Base-by-base conservation (phyloP, 2,888 invertebrate species). In the Dasysyrphus tricinctus region DNA sequence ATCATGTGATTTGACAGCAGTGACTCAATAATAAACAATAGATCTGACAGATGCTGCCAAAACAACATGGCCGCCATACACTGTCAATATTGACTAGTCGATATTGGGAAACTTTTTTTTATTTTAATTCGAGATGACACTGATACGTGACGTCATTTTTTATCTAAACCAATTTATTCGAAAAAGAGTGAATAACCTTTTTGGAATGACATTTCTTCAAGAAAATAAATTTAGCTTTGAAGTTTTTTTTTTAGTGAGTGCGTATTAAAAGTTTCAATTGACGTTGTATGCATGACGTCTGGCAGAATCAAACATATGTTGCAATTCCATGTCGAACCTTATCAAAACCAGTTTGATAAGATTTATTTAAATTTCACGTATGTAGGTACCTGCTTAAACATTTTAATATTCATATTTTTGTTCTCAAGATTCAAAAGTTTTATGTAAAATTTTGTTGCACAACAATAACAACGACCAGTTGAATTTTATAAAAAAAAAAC, bases 311-410 rank as follows among this genome's bases (percentile, higher is more conserved):
- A 19, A 34, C 34, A 5, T 5, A 37, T 59, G 37, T 37, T 34
- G 57, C 34, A n/a, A 57, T 11, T n/a, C 8, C 14, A 29, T 54
- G 29, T 7, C 42, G 24, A 42, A 11, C 9, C 61, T 61, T 61
- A 61, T 61, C 61, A 61, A 39, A 44, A 44, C 63, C 32, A n/a
- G 44, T 63, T 63, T 44, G 63, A 63, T 44, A 63, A 63, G 63
- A 44, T 44, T 63, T 32, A 11, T 32, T 44, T n/a, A n/a, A n/a
- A n/a, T n/a, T n/a, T n/a, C n/a, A n/a, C n/a, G n/a, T n/a, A n/a
- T n/a, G n/a, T n/a, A 6, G 6, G 2, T 32, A 11, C 8, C 16
- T 5, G 2, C 11, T 57, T 5, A 11, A 42, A 61, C 0, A 61
- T 39, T 42, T 24, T 19, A 2, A 39, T 24, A 61, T 12, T 57